Evolutionary conservation across 64 coral and sea anemone species (phyloP).

Genomic region (Dendrophyllia cribrosa): DNA sequence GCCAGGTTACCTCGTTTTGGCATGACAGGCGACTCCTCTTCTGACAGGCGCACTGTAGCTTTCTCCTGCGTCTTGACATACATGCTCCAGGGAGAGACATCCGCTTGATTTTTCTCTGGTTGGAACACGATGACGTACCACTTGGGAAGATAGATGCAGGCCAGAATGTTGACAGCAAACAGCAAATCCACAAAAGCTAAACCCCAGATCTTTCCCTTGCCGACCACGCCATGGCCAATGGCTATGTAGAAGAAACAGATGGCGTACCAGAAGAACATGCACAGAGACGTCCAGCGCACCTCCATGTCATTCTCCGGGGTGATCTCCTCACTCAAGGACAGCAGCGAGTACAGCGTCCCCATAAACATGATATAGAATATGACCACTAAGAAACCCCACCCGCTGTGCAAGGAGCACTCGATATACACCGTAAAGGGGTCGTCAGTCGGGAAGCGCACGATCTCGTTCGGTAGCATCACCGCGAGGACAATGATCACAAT

Average conservation of each 20-base stretch:
- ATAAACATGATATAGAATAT: constrained; percentile 81
- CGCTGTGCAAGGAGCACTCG: constrained; percentile 87
- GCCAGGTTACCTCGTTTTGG: constrained; percentile 27
- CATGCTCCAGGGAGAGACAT: constrained; percentile 82
- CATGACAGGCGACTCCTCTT: constrained; percentile 58
- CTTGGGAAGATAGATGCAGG: constrained; percentile 86
- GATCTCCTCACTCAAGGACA: constrained; percentile 83
- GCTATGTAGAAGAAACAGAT: constrained; percentile 91
- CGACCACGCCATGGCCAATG: constrained; percentile 59
- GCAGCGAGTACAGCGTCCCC: constrained; percentile 69
- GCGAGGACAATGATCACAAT: constrained; percentile 69
- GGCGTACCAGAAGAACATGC: constrained; percentile 86
- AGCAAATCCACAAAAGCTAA: constrained; percentile 82
- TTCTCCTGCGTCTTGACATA: constrained; percentile 74
- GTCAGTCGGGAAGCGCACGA: constrained; percentile 56
- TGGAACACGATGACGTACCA: constrained; percentile 92
- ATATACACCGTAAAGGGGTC: constrained; percentile 83
- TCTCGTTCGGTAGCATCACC: constrained; percentile 62
- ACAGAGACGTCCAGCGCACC: constrained; percentile 91
- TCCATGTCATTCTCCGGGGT: constrained; percentile 85
- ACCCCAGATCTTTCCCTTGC: constrained; percentile 79
- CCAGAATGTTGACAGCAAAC: constrained; percentile 78
- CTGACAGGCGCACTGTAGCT: constrained; percentile 51
- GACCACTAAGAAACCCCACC: constrained; percentile 76
- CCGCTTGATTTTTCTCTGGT: constrained; percentile 89